Evolutionary conservation across 2,888 invertebrate genomes (phyloP).

Genomic region (Dynastes tityus): DNA sequence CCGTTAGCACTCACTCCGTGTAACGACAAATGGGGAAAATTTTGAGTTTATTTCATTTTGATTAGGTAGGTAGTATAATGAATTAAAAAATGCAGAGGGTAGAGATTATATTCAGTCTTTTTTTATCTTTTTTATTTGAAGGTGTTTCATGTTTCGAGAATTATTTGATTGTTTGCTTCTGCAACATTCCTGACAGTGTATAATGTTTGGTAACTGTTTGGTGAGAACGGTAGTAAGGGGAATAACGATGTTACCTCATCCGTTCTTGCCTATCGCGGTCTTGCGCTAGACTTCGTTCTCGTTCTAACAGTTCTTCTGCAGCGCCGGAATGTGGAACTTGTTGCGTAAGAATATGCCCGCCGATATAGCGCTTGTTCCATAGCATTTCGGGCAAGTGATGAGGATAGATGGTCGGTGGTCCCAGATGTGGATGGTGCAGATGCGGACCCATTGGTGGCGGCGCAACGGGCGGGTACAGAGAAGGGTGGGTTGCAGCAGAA

Average conservation of each 20-base stretch:
- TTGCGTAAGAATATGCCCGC: slow-evolving; percentile 70
- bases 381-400: slow-evolving; percentile 72
- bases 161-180: too few species aligned
- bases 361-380: slow-evolving; percentile 76
- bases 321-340: slow-evolving; percentile 63
- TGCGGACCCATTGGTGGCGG: slow-evolving; percentile 63
- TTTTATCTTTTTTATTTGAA: too few species aligned
- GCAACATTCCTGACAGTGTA: too few species aligned
- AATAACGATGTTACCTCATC: slow-evolving; percentile 74
- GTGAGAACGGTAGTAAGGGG: too few species aligned
- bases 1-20: too few species aligned
- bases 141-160: too few species aligned
- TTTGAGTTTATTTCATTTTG: too few species aligned
- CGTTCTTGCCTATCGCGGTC: slow-evolving; percentile 79
- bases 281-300: slow-evolving; percentile 73
- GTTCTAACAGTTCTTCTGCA: slow-evolving; percentile 72
- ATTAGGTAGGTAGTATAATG: too few species aligned
- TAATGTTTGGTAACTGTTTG: too few species aligned
- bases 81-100: too few species aligned
- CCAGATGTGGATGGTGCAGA: slow-evolving; percentile 64
- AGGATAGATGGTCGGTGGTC: slow-evolving; percentile 67
- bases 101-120: too few species aligned
- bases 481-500: slow-evolving; percentile 60
- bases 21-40: too few species aligned
- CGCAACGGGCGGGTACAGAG: slow-evolving; percentile 61